Percentiles rank a stretch among this genome's conserved stretches.
phyloP scores from a whole-genome alignment of 23 tunicate genomes.

The Ascidia mentula region DNA sequence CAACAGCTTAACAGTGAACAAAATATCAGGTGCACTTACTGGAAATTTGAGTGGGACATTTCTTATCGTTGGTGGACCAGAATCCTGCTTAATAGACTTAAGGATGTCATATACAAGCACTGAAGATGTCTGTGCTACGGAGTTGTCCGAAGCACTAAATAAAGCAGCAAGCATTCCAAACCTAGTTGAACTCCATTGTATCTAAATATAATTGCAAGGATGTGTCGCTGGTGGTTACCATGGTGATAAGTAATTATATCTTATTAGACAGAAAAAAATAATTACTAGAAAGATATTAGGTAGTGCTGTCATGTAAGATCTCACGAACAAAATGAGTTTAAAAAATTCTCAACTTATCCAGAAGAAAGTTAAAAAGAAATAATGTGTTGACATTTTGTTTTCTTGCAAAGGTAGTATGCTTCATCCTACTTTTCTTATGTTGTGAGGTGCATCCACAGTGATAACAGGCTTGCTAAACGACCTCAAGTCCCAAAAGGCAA shows the following conservation, averaged over 20 bases:
- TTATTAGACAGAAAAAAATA: too few species aligned
- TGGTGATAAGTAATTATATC: too few species aligned
- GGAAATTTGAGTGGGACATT: constrained; percentile 3
- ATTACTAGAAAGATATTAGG: too few species aligned
- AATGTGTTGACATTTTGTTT: too few species aligned
- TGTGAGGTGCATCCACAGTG: constrained; percentile 22
- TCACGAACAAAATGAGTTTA: too few species aligned
- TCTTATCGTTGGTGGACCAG: not conserved
- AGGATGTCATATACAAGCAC: not conserved
- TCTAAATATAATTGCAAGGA: not conserved
- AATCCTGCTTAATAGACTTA: not conserved
- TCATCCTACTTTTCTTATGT: constrained; percentile 30
- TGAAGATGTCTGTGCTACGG: not conserved
- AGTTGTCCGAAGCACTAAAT: not conserved
- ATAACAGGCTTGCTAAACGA: constrained; percentile 47
- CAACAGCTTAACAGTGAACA: not conserved
- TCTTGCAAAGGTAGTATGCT: too few species aligned
- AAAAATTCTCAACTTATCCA: too few species aligned
- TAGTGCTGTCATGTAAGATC: too few species aligned
- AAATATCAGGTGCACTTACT: not conserved
- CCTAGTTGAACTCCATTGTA: not conserved
- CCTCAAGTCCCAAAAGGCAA: constrained; percentile 62
- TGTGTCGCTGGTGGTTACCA: too few species aligned
- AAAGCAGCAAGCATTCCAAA: not conserved
- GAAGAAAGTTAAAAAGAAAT: too few species aligned